These are phyloP conservation scores for Fregata magnificens DNA, from an alignment of 2,113 vertebrate genomes.

Conservation along the genomic window DNA sequence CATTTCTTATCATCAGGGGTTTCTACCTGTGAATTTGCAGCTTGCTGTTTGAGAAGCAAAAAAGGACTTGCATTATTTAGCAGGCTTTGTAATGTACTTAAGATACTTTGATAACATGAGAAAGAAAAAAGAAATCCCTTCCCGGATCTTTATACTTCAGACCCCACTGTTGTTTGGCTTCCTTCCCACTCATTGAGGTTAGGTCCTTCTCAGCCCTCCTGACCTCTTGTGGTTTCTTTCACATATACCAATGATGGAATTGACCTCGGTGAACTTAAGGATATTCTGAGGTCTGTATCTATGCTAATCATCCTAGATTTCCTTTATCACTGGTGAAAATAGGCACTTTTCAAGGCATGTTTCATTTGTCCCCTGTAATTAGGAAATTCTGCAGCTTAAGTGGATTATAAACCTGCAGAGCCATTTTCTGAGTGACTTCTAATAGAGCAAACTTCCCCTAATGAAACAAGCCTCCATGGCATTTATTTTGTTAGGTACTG, in stretches of 20 bases:
- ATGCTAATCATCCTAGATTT: not conserved
- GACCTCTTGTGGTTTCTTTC: not conserved
- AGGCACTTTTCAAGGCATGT: not conserved
- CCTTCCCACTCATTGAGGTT: not conserved
- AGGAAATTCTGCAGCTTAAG: not conserved
- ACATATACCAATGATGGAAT: rapidly evolving
- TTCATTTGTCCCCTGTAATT: not conserved
- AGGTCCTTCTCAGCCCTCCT: not conserved
- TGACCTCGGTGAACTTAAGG: rapidly evolving
- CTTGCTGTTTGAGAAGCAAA: not conserved
- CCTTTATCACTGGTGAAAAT: not conserved
- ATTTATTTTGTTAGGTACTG: not conserved
- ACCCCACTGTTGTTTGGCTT: not conserved
- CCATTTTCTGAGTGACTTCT: not conserved
- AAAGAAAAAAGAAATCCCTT: not conserved
- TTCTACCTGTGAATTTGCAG: not conserved
- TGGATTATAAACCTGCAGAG: not conserved
- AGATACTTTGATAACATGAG: not conserved
- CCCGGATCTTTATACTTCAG: not conserved
- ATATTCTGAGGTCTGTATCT: not conserved
- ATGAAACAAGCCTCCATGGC: not conserved
- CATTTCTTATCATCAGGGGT: not conserved
- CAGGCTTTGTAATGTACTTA: not conserved
- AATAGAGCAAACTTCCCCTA: not conserved
- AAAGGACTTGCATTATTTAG: not conserved